Evolutionary conservation across 1,140 invertebrate genomes (phyloP), one percentile per base, ranked within the genome.

Genomic region (Zaprionus nigranus): DNA sequence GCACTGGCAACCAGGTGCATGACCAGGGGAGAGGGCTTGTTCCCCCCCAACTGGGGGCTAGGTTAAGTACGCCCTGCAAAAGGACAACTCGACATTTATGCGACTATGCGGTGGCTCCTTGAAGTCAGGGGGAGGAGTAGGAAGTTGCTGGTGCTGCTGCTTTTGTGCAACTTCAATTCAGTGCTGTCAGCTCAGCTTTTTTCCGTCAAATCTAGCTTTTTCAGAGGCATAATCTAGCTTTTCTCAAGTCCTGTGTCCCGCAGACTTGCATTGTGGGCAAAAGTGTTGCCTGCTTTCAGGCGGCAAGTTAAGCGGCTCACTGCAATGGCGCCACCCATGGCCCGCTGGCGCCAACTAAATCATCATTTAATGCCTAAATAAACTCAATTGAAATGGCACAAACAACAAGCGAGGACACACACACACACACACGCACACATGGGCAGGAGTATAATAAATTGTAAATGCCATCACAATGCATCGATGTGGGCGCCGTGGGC

Each of bases 61-160:
- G 46, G 46, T 51, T 51, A 51, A 34, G 51, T 30, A 17, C 24
- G 58, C 38, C 43, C 36, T 24, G 65, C 46, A 36, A 26, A 56
- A 61, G 77, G 61, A 76, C 81, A 86, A 65, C 83, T 86, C 75
- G 66, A 82, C 83, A 81, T 81, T 84, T 86, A 81, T 84, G 82
- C 79, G 79, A 80, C 72, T 34, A 34, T 34, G 30, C 30, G 30
- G 30, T 9, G 30, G 9, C 9, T 34, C 11, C 30, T 34, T 34
- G 30, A 34, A 11, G 30, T 34, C 30, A 34, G 30, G 30, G 30
- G 30, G 2, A 30, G 6, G 6, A 30, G 30, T 11, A 75, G n/a
- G 34, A 59, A 66, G 63, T 61, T 30, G 34, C 12, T 22, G 24
- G 3, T 26, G 5, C 7, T 12, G 57, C 56, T 22, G 28, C 56